Conservation (phyloP, 2,888 invertebrate species). For the Podotricha telesiphe region DNA sequence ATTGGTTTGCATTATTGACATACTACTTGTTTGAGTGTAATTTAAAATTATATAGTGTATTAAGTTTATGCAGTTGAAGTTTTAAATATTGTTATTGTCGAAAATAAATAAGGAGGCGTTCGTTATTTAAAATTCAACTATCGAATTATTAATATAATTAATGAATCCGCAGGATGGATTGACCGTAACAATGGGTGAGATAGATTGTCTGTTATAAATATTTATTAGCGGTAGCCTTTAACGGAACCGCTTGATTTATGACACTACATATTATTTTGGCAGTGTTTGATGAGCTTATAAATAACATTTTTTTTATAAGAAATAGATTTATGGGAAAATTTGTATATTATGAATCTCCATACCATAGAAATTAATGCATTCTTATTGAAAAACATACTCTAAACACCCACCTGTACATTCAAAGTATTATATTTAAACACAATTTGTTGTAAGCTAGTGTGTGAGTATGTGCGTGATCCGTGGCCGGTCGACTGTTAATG, state of each 20-base stretch:
- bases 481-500: conserved; percentile 62
- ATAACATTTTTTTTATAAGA: background rate
- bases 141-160: conserved; percentile 39
- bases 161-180: conserved; percentile 43
- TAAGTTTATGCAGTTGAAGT: background rate
- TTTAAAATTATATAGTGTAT: background rate
- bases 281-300: conserved; percentile 44
- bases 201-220: conserved; percentile 58
- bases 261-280: conserved; percentile 52
- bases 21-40: background rate
- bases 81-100: background rate
- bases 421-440: background rate
- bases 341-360: background rate
- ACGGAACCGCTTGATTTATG: conserved; percentile 55
- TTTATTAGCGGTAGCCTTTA: conserved; percentile 58
- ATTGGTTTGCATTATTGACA: background rate
- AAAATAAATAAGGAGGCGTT: conserved; percentile 21
- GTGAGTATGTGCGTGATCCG: conserved; percentile 59
- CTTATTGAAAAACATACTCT: background rate
- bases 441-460: conserved; percentile 9
- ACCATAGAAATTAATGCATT: background rate
- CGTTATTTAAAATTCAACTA: conserved; percentile 34
- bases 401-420: background rate
- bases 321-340: background rate
- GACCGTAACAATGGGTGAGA: conserved; percentile 55